Percentiles rank a stretch among this genome's conserved stretches.
Conservation (phyloP, 2,113 vertebrate genomes). For the Collichthys lucidus region DNA sequence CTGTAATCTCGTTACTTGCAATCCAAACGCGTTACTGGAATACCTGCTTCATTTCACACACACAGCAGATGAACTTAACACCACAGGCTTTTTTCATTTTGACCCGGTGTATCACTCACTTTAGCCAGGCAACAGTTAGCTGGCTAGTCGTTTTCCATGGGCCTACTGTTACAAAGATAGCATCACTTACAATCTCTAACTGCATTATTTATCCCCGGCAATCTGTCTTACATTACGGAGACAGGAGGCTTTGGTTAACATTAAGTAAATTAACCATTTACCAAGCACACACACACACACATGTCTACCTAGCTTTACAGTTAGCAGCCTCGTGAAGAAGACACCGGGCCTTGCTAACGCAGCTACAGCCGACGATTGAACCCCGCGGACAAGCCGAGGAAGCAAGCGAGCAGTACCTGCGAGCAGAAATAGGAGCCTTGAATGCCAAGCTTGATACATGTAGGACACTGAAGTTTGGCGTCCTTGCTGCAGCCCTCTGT, state of each 20-base stretch:
- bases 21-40: not conserved
- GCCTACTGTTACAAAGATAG: not conserved
- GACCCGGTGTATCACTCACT: not conserved
- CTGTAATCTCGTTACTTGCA: not conserved
- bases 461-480: slow-evolving; percentile 98
- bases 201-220: not conserved
- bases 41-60: not conserved
- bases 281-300: slow-evolving; percentile 2
- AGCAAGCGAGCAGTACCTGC: slow-evolving; percentile 87
- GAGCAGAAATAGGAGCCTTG: slow-evolving; percentile 98
- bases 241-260: not conserved
- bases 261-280: not conserved
- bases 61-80: not conserved
- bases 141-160: not conserved
- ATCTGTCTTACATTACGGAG: not conserved
- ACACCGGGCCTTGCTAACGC: slow-evolving; percentile 42
- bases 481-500: slow-evolving; percentile 92
- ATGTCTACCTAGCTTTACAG: slow-evolving; percentile 67
- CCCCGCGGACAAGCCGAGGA: not conserved
- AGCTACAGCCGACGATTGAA: not conserved
- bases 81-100: not conserved
- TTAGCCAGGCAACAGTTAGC: slow-evolving; percentile 44
- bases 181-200: not conserved
- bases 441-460: slow-evolving; percentile 97
- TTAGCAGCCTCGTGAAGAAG: slow-evolving; percentile 72